Evolutionary conservation across 2,888 invertebrate genomes (phyloP).

Genomic region (Drosophila nigricruria): DNA sequence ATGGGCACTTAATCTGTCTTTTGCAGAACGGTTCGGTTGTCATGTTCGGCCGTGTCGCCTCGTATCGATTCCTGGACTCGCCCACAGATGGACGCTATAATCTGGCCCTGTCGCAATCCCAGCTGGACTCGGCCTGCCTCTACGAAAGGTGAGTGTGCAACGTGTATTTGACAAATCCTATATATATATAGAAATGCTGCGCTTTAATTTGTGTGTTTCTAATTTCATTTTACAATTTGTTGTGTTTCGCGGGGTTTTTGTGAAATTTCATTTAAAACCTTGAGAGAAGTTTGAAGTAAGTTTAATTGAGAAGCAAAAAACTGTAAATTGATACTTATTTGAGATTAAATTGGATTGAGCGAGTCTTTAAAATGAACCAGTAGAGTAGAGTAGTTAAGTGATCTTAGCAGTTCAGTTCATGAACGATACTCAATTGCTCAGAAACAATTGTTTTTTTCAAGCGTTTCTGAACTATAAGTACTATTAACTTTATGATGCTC

Average conservation of each 20-base stretch:
- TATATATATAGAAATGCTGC: conserved; percentile 12
- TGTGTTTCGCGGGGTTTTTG: neutral
- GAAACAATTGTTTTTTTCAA: neutral
- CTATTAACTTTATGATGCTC: neutral
- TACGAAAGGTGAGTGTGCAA: conserved; percentile 90
- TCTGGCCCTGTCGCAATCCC: conserved; percentile 90
- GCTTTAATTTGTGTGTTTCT: conserved; percentile 15
- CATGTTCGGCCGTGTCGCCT: conserved; percentile 94
- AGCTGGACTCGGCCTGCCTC: conserved; percentile 91
- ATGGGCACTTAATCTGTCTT: conserved; percentile 18
- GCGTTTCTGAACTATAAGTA: neutral
- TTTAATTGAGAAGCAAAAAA: neutral
- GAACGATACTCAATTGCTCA: neutral
- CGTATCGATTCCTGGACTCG: conserved; percentile 94
- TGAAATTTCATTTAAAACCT: neutral
- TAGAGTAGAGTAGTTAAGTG: neutral
- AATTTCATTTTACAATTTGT: neutral
- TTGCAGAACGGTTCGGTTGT: conserved; percentile 92
- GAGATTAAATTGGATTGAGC: neutral
- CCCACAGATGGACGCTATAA: conserved; percentile 92
- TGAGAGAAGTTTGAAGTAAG: neutral
- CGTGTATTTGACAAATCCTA: neutral
- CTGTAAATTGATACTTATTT: neutral
- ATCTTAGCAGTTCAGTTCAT: neutral
- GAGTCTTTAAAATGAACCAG: neutral